These are phyloP conservation scores for Plectropomus leopardus DNA, from an alignment of 2,113 vertebrate species.

Conservation along the genomic window DNA sequence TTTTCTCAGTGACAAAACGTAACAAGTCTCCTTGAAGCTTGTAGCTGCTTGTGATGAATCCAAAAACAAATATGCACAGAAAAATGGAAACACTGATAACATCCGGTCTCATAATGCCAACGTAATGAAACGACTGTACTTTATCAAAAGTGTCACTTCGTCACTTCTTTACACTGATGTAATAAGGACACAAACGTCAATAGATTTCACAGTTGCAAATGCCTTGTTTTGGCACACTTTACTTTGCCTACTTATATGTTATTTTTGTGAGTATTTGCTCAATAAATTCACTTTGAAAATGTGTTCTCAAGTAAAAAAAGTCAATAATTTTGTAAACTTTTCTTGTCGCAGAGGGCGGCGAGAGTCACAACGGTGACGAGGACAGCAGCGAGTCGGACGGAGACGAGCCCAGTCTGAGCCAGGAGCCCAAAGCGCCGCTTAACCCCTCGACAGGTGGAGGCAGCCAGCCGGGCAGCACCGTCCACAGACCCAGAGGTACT, in stretches of 20 bases:
- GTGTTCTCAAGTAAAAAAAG: neutral
- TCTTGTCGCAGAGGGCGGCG: constrained; percentile 82
- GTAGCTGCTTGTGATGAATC: too few relatives aligned
- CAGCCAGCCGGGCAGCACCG: constrained; percentile 87
- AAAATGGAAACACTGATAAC: too few relatives aligned
- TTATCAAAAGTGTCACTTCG: too few relatives aligned
- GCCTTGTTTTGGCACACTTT: neutral
- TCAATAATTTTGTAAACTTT: neutral
- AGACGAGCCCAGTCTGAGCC: constrained; percentile 88
- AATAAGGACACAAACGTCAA: too few relatives aligned
- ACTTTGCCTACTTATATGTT: neutral
- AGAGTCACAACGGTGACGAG: constrained; percentile 89
- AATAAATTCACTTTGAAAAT: neutral
- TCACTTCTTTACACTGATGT: too few relatives aligned
- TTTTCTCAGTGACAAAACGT: too few relatives aligned
- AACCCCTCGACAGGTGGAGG: constrained; percentile 59
- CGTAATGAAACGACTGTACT: too few relatives aligned
- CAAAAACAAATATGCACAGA: too few relatives aligned
- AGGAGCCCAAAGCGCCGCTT: constrained; percentile 83
- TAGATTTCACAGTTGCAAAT: too few relatives aligned
- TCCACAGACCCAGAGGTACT: constrained; percentile 87
- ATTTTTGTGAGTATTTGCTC: too few relatives aligned
- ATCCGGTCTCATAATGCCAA: too few relatives aligned
- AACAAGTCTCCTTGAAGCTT: too few relatives aligned
- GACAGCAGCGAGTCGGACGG: constrained; percentile 97